Conservation (phyloP, 2,888 invertebrate genomes). For the Ophion slaviceki region DNA sequence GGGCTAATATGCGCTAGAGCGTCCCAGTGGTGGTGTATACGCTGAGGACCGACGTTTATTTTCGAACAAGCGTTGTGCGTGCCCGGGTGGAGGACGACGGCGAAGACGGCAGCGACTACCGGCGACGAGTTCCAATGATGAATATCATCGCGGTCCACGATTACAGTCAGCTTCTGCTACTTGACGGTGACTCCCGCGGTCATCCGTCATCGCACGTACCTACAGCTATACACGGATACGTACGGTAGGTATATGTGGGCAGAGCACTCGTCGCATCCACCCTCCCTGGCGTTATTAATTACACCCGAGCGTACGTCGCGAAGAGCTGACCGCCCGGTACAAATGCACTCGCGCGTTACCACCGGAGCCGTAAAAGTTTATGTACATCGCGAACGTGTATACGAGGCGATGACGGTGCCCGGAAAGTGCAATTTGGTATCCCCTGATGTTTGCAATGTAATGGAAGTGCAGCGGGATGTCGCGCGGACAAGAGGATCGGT, state of each 20-base stretch:
- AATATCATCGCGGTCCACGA: constrained; percentile 61
- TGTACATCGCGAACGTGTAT: not conserved
- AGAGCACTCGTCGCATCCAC: not conserved
- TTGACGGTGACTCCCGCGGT: constrained; percentile 4
- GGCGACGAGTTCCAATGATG: constrained; percentile 61
- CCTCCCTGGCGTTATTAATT: constrained; percentile 54
- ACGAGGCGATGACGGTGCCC: not conserved
- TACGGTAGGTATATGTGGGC: not conserved
- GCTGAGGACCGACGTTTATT: constrained; percentile 57
- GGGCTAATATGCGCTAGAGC: constrained; percentile 67
- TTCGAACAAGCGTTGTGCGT: constrained; percentile 52
- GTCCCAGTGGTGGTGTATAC: constrained; percentile 5
- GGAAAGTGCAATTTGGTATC: not conserved
- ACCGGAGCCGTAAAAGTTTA: not conserved
- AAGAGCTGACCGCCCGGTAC: constrained; percentile 18
- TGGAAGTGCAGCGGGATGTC: not conserved
- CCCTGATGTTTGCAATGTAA: too few relatives aligned
- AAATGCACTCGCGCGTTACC: constrained; percentile 9
- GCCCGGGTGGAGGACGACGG: constrained; percentile 22
- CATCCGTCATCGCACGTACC: constrained; percentile 54
- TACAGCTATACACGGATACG: constrained; percentile 14
- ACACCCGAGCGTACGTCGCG: not conserved
- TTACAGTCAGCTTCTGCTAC: constrained; percentile 44
- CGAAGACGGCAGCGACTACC: constrained; percentile 16
- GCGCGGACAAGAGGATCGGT: too few relatives aligned